phyloP scores from a whole-genome alignment of 2,113 vertebrate genomes.

The Phasianus colchicus region DNA sequence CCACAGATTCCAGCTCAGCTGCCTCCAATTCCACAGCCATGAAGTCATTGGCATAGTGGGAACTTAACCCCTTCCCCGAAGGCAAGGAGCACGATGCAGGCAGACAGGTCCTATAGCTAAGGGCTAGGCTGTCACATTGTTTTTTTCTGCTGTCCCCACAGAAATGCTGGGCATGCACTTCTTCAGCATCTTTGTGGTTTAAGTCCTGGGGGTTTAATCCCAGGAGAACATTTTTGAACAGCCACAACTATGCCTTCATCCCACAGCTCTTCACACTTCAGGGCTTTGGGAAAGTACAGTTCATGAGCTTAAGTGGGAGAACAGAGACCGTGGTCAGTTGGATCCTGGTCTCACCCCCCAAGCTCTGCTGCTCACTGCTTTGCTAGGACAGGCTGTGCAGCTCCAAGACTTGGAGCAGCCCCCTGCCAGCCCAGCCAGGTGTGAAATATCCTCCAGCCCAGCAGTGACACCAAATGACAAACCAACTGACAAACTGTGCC shows the following conservation, averaged over 20 bases:
- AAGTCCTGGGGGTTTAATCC: background rate
- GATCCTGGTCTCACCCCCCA: background rate
- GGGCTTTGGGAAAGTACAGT: accelerated
- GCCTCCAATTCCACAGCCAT: background rate
- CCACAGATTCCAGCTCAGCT: background rate
- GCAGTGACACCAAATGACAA: accelerated
- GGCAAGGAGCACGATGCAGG: background rate
- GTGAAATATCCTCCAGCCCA: background rate
- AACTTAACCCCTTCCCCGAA: background rate
- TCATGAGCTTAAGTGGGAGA: accelerated
- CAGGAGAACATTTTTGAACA: background rate
- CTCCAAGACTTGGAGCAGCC: background rate
- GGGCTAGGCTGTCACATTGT: background rate
- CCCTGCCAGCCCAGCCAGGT: background rate
- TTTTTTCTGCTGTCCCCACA: background rate
- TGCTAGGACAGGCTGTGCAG: background rate
- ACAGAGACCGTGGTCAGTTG: accelerated
- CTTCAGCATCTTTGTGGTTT: background rate
- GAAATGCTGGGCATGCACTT: background rate
- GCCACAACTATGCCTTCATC: background rate
- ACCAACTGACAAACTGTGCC: background rate
- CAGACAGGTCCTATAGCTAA: background rate
- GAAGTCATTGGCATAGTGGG: background rate
- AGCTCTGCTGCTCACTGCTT: background rate
- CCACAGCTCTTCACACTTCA: accelerated